Conservation (phyloP, 2,888 invertebrate genomes). For the Gymnocheta viridis region DNA sequence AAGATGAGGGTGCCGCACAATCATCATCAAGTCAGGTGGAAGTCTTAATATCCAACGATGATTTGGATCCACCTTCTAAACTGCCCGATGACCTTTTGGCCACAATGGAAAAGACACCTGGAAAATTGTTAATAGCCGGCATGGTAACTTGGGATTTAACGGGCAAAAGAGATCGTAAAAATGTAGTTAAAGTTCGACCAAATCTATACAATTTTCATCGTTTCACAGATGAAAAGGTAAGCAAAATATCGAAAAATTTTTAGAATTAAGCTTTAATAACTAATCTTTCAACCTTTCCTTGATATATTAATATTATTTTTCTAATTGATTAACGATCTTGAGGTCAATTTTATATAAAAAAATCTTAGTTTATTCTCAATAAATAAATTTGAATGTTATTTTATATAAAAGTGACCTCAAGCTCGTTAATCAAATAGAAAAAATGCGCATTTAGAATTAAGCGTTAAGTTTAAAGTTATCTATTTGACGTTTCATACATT, state of each 20-base stretch:
- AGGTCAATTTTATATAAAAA: no score
- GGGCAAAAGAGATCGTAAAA: slow-evolving; percentile 90
- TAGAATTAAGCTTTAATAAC: no score
- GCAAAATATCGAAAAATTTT: slow-evolving; percentile 12
- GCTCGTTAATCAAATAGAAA: no score
- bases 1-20: slow-evolving; percentile 74
- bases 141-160: slow-evolving; percentile 95
- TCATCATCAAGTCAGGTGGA: slow-evolving; percentile 77
- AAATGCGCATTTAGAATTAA: no score
- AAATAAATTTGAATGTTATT: no score
- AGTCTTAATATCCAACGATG: slow-evolving; percentile 82
- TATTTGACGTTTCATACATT: no score
- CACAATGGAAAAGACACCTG: slow-evolving; percentile 86
- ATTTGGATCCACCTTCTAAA: slow-evolving; percentile 84
- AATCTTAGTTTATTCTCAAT: no score
- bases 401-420: no score
- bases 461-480: no score
- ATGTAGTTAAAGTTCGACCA: slow-evolving; percentile 85
- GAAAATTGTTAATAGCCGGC: slow-evolving; percentile 91
- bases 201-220: slow-evolving; percentile 92
- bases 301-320: no score
- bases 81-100: slow-evolving; percentile 87
- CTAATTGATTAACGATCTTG: no score
- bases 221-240: slow-evolving; percentile 86
- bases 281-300: no score